Evolutionary conservation across 2,113 vertebrate genomes (phyloP).

Genomic region (Prinia subflava): DNA sequence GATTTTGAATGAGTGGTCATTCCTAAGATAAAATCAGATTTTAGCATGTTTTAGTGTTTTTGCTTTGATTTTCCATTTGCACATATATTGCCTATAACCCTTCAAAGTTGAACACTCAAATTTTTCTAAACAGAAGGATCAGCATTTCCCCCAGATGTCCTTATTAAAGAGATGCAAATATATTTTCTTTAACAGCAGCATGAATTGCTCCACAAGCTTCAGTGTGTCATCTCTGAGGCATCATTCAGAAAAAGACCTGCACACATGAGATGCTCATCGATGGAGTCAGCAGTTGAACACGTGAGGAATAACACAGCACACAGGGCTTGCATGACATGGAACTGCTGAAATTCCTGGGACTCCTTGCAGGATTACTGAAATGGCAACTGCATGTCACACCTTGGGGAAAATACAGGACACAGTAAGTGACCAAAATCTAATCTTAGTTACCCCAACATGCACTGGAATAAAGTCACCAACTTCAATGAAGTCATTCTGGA

Average conservation of each 20-base stretch:
- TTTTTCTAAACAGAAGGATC: slow-evolving; percentile 29
- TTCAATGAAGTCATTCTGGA: background rate
- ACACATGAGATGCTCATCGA: background rate
- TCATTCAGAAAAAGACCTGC: slow-evolving; percentile 24
- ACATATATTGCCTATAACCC: background rate
- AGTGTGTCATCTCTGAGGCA: slow-evolving; percentile 38
- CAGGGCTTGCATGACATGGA: background rate
- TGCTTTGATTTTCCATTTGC: background rate
- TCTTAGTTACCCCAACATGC: background rate
- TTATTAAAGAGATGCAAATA: slow-evolving; percentile 49
- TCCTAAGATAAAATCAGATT: background rate
- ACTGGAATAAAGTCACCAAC: background rate
- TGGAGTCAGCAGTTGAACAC: slow-evolving; percentile 5
- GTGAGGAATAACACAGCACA: background rate
- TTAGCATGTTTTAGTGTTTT: background rate
- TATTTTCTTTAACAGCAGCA: slow-evolving; percentile 48
- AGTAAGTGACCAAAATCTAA: background rate
- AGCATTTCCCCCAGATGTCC: slow-evolving; percentile 39
- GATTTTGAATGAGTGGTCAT: background rate
- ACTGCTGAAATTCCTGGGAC: background rate
- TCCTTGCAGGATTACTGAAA: background rate
- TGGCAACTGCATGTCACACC: background rate
- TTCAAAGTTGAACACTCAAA: slow-evolving; percentile 2
- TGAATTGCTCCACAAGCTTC: slow-evolving; percentile 48
- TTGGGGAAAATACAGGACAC: background rate